Conservation (phyloP, 92 coral and sea anemone genomes). For the Parazoanthus swiftii region DNA sequence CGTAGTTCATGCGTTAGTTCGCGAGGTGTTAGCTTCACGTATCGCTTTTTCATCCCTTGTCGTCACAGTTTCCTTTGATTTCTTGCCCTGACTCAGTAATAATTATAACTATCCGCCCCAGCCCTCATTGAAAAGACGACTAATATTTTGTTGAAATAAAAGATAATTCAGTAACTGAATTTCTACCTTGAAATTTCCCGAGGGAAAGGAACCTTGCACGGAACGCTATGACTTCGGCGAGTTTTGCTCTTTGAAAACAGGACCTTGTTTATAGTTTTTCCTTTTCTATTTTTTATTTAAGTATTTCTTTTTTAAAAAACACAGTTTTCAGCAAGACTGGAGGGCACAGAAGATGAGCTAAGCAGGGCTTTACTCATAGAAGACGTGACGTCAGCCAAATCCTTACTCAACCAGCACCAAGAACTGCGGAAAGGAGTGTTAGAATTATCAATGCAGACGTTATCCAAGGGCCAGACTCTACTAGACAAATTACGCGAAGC, state of each 20-base stretch:
- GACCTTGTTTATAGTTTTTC: not conserved
- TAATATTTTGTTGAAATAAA: too few relatives aligned
- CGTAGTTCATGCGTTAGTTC: not conserved
- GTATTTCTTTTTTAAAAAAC: not conserved
- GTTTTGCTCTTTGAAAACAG: too few relatives aligned
- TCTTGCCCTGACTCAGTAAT: too few relatives aligned
- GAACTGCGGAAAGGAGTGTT: slow-evolving; percentile 90
- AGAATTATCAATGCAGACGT: slow-evolving; percentile 95
- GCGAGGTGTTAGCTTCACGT: not conserved
- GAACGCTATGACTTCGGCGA: too few relatives aligned
- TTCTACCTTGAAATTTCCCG: too few relatives aligned
- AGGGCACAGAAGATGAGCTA: slow-evolving; percentile 85
- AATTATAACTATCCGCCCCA: too few relatives aligned
- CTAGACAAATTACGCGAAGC: slow-evolving; percentile 95
- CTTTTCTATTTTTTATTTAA: not conserved
- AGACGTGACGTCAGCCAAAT: slow-evolving; percentile 88
- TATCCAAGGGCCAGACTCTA: slow-evolving; percentile 91
- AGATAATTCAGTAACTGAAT: too few relatives aligned
- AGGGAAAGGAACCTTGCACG: too few relatives aligned
- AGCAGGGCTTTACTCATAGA: slow-evolving; percentile 86
- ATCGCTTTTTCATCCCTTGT: not conserved
- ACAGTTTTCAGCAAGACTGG: slow-evolving; percentile 87
- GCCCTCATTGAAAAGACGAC: too few relatives aligned
- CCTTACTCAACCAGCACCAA: slow-evolving; percentile 92
- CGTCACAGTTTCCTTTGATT: too few relatives aligned